phyloP scores from a whole-genome alignment of 2,797 vertebrate genomes.

The Tympanoctomys barrerae region DNA sequence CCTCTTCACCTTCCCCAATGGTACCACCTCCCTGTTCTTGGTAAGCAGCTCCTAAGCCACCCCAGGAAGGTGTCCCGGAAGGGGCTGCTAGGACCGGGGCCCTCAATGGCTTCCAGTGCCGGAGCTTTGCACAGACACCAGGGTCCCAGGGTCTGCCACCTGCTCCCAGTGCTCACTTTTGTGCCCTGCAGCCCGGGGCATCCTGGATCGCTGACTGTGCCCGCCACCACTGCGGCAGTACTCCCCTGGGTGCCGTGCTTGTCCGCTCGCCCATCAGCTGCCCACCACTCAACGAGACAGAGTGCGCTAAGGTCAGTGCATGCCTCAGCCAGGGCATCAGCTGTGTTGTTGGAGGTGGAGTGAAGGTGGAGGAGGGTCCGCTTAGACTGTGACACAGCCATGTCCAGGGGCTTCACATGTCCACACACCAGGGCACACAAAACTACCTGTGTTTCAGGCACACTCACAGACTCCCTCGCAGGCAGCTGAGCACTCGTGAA shows the following conservation, averaged over 20 bases:
- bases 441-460: background rate
- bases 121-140: background rate
- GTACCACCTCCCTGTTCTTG: conserved; percentile 92
- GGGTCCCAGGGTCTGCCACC: background rate
- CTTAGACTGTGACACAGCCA: background rate
- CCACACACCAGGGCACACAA: background rate
- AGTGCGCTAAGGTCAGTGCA: conserved; percentile 95
- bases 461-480: background rate
- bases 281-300: conserved; percentile 97
- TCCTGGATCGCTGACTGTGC: conserved; percentile 95
- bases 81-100: background rate
- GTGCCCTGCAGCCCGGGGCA: conserved; percentile 91
- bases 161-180: background rate
- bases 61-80: background rate
- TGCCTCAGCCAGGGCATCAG: background rate
- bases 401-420: background rate
- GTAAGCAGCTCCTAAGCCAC: conserved; percentile 82
- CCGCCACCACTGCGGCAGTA: conserved; percentile 94
- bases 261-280: conserved; percentile 95
- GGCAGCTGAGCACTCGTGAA: background rate
- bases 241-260: conserved; percentile 93
- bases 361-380: background rate
- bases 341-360: background rate
- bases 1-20: conserved; percentile 92
- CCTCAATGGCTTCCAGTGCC: background rate